Evolutionary conservation across 2,113 vertebrate genomes (phyloP).

Genomic region (Mus pahari): DNA sequence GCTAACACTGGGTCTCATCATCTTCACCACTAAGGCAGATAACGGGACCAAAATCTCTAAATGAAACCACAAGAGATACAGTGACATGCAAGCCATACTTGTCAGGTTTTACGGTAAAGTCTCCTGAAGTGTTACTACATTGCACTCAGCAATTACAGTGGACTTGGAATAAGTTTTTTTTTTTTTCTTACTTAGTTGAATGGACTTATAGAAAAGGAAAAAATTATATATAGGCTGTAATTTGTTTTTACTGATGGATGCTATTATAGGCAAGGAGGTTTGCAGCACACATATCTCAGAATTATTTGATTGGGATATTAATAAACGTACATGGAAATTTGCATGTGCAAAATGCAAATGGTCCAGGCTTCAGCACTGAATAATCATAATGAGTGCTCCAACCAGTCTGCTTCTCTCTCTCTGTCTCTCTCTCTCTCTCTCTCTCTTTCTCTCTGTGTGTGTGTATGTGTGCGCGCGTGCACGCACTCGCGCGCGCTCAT

Average conservation of each 20-base stretch:
- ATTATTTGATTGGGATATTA: background rate
- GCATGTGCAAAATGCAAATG: background rate
- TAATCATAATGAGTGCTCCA: background rate
- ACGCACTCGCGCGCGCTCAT: too few species aligned
- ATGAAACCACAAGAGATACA: background rate
- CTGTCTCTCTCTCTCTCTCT: background rate
- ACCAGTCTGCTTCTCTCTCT: background rate
- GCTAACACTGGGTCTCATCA: background rate
- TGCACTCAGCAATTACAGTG: background rate
- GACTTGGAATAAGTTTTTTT: background rate
- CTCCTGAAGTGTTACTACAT: accelerated
- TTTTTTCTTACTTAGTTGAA: background rate
- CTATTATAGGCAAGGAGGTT: background rate
- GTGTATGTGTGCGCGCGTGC: background rate
- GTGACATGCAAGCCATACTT: background rate
- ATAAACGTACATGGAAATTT: background rate
- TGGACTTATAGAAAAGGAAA: background rate
- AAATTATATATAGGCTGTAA: background rate
- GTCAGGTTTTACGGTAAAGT: background rate
- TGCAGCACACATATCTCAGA: background rate
- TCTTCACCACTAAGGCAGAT: background rate
- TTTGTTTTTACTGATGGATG: background rate
- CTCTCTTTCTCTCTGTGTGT: background rate
- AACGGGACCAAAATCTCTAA: background rate
- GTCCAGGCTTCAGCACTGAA: background rate